phyloP scores from a whole-genome alignment of 2,797 vertebrate genomes.

The Sebastes itinus region DNA sequence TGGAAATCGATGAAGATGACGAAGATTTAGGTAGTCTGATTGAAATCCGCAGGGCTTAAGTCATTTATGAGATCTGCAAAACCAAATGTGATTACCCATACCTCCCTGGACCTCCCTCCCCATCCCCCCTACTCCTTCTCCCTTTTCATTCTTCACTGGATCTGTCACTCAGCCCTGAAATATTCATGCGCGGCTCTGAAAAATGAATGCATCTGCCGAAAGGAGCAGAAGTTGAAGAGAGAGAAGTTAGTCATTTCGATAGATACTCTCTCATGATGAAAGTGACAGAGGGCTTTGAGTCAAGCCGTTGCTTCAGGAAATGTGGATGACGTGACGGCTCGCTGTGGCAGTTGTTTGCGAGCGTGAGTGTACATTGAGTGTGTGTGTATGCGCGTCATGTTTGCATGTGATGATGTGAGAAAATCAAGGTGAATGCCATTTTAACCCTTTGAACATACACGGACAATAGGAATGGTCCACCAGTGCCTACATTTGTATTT shows the following conservation, averaged over 20 bases:
- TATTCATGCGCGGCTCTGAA: conserved; percentile 78
- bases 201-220: conserved; percentile 79
- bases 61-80: conserved; percentile 77
- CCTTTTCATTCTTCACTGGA: conserved; percentile 77
- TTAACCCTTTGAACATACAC: neutral
- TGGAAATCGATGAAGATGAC: conserved; percentile 61
- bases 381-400: neutral
- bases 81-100: conserved; percentile 75
- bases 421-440: neutral
- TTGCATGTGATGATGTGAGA: neutral
- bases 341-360: neutral
- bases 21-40: conserved; percentile 52
- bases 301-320: conserved; percentile 59
- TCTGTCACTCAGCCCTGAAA: conserved; percentile 79
- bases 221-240: conserved; percentile 74
- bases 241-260: conserved; percentile 72
- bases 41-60: conserved; percentile 68
- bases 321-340: conserved; percentile 10
- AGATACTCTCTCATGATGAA: conserved; percentile 73
- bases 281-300: conserved; percentile 68
- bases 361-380: neutral
- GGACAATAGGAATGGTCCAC: too few relatives aligned
- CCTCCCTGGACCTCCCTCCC: conserved; percentile 54
- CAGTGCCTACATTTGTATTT: neutral
- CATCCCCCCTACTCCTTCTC: conserved; percentile 26